Percentiles rank a stretch among this genome's conserved stretches.
These are phyloP conservation scores for Heliocidaris tuberculata DNA, from an alignment of 35 echinoderm and acorn worm genomes.

Conservation along the genomic window DNA sequence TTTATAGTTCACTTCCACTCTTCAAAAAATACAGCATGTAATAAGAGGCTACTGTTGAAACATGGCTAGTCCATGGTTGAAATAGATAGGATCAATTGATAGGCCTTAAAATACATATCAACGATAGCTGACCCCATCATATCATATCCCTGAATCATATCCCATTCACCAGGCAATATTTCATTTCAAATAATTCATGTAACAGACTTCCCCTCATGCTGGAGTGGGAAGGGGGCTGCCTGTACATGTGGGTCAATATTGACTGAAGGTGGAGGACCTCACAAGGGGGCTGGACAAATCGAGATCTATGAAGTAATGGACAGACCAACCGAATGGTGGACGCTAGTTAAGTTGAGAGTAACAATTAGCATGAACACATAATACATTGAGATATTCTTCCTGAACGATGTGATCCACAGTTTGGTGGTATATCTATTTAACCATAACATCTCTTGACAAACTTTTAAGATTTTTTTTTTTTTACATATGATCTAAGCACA, in stretches of 20 bases:
- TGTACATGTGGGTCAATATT: background rate
- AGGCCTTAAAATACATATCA: conserved; percentile 12
- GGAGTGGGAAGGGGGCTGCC: background rate
- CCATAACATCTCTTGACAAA: background rate
- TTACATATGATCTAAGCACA: background rate
- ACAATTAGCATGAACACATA: too few relatives aligned
- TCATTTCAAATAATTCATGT: conserved; percentile 19
- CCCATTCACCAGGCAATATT: background rate
- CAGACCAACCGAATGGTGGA: too few relatives aligned
- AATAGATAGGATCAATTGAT: background rate
- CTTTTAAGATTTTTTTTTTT: background rate
- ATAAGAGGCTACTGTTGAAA: background rate
- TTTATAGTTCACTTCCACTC: background rate
- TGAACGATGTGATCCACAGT: too few relatives aligned
- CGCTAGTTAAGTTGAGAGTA: too few relatives aligned
- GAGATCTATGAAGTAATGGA: background rate
- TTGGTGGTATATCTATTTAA: too few relatives aligned
- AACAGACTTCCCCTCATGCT: background rate
- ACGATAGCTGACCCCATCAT: background rate
- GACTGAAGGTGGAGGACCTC: background rate
- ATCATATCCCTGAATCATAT: background rate
- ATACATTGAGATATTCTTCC: too few relatives aligned
- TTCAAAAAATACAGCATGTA: background rate
- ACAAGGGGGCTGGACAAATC: background rate
- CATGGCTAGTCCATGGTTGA: background rate